Conservation (phyloP, 2,113 vertebrate species). For the Piaya cayana region DNA sequence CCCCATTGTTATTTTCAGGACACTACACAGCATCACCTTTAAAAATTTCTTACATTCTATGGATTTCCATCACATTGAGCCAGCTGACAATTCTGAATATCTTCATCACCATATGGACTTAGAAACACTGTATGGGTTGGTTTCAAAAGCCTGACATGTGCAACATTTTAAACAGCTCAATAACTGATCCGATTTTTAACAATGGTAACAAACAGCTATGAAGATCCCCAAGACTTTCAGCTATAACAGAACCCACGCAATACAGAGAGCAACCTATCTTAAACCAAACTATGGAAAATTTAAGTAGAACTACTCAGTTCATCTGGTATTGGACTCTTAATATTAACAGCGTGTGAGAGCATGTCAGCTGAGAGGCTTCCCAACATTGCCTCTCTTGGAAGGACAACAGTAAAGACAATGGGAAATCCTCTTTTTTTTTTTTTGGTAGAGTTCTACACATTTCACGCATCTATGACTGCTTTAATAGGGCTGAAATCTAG, state of each 20-base stretch:
- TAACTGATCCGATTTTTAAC: background rate
- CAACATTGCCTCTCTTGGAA: background rate
- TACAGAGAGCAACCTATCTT: background rate
- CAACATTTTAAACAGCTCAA: background rate
- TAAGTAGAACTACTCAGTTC: background rate
- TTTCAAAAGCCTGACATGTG: background rate
- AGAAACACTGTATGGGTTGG: background rate
- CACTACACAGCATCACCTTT: background rate
- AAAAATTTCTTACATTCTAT: background rate
- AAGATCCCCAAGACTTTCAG: background rate
- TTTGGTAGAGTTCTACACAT: background rate
- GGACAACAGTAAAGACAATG: background rate
- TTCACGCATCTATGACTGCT: background rate
- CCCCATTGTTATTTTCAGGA: background rate
- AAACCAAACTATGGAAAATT: background rate
- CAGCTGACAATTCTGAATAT: background rate
- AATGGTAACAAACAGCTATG: background rate
- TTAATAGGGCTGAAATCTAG: background rate
- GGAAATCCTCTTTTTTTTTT: background rate
- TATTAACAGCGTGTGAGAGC: background rate
- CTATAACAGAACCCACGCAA: background rate
- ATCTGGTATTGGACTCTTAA: background rate
- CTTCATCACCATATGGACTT: background rate
- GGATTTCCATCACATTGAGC: rapidly evolving
- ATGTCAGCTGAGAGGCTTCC: background rate